Base-by-base conservation (phyloP, 2,888 invertebrate species). In the Calameuta idolon region DNA sequence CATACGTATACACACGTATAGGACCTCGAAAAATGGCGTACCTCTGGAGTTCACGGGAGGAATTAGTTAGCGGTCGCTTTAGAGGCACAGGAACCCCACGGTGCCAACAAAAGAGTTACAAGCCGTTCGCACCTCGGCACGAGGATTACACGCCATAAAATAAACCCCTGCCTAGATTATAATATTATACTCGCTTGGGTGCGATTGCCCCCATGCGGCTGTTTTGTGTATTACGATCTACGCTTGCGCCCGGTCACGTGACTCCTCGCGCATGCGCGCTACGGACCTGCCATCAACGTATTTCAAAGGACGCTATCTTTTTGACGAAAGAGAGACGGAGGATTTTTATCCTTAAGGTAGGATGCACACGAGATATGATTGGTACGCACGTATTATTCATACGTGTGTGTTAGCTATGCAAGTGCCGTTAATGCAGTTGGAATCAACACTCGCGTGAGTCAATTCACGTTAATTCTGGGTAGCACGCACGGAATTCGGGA, bases 31-130 rank as follows among this genome's bases (percentile, higher is more conserved):
- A 55, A 55, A 55, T 55, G 55, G 55, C 55, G 55, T 23, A 55
- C 55, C 55, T 55, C 55, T 37, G 75, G 75, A 69, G 83, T 84
- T 85, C 83, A 86, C 83, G 81, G 85, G 85, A 86, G 87, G 88
- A 90, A 89, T 90, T 90, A 87, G 88, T 87, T 87, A 88, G 89
- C 88, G 87, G 89, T 86, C 86, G 88, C 87, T 89, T 87, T 87
- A 83, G 86, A 81, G 85, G 83, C 83, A 80, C 80, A 85, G 88
- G 85, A 89, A 85, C 89, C 90, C 89, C 88, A 88, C 84, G 84
- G 90, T 83, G 90, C 87, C 85, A 87, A 87, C 90, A 89, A 89
- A 90, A 90, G 90, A 89, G 89, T 90, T 90, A 89, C 88, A 87
- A 86, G 87, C 85, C 88, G 87, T 90, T 90, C 90, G 89, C 90